Conservation (phyloP, 2,888 invertebrate species). For the Oasisia sp. region DNA sequence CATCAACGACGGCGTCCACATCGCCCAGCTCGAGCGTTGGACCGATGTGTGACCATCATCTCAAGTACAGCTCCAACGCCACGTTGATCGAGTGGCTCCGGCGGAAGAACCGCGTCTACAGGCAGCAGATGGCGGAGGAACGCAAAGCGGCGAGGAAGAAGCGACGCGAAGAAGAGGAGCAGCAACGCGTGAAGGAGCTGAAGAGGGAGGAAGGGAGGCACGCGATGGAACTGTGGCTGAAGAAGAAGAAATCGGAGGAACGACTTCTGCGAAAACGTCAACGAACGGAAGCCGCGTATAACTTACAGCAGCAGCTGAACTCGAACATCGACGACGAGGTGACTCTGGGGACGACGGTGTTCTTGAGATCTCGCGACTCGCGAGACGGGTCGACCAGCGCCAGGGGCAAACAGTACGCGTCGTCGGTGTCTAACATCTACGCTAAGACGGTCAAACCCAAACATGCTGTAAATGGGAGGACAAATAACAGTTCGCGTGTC, state of each 20-base stretch:
- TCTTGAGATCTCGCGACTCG: background rate
- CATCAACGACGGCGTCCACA: background rate
- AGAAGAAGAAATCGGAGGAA: background rate
- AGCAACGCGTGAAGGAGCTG: background rate
- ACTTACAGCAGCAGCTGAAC: background rate
- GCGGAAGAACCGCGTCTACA: background rate
- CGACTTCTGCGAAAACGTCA: conserved; percentile 4
- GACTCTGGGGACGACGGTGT: background rate
- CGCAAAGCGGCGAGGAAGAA: background rate
- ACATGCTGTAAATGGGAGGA: background rate
- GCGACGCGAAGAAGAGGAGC: background rate
- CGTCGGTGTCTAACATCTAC: background rate
- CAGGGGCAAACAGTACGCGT: background rate
- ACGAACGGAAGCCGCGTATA: background rate
- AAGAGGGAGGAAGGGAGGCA: background rate
- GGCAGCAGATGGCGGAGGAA: background rate
- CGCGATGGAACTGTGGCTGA: background rate
- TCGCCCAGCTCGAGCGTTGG: background rate
- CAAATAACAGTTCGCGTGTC: background rate
- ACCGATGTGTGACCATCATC: background rate
- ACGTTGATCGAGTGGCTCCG: background rate
- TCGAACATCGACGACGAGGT: background rate
- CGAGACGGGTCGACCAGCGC: background rate
- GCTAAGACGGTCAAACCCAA: background rate
- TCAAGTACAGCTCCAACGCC: conserved; percentile 5